These are phyloP conservation scores for Mesembrinibis cayennensis DNA, from an alignment of 2,113 vertebrate genomes.

Conservation along the genomic window DNA sequence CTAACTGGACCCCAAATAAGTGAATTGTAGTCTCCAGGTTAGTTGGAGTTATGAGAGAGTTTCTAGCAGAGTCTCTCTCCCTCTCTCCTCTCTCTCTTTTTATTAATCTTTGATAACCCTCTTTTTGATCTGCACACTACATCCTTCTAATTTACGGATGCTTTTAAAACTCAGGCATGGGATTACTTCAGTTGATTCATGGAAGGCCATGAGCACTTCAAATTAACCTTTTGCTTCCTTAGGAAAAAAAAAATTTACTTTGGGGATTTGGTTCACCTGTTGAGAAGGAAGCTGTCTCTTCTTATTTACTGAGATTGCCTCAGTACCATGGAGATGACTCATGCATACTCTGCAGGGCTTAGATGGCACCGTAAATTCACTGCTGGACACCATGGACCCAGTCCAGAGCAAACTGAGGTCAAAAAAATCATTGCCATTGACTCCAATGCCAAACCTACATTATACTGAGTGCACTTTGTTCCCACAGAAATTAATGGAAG, in stretches of 20 bases:
- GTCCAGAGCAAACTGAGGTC: slow-evolving; percentile 50
- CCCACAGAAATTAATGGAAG: background rate
- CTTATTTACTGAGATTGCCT: slow-evolving; percentile 60
- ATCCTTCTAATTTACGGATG: slow-evolving; percentile 36
- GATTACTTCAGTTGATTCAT: slow-evolving; percentile 59
- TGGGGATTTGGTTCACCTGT: slow-evolving; percentile 44
- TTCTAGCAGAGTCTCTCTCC: background rate
- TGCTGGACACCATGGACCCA: background rate
- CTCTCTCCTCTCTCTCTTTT: background rate
- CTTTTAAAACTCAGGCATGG: slow-evolving; percentile 50
- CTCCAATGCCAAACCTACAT: background rate
- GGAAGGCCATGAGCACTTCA: slow-evolving; percentile 23
- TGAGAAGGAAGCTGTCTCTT: slow-evolving; percentile 50
- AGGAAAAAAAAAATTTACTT: slow-evolving; percentile 8
- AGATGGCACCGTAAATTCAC: slow-evolving; percentile 45
- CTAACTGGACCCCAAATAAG: background rate
- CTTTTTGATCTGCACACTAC: slow-evolving; percentile 23
- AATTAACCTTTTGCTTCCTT: slow-evolving; percentile 56
- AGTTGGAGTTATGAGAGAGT: background rate
- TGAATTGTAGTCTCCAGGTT: background rate
- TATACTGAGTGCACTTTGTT: background rate
- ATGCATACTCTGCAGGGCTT: background rate
- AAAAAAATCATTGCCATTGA: background rate
- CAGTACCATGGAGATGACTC: slow-evolving; percentile 17
- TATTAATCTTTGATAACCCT: slow-evolving; percentile 45